Base-by-base conservation (phyloP, 2,888 invertebrate species). In the Ophonus ardosiacus region DNA sequence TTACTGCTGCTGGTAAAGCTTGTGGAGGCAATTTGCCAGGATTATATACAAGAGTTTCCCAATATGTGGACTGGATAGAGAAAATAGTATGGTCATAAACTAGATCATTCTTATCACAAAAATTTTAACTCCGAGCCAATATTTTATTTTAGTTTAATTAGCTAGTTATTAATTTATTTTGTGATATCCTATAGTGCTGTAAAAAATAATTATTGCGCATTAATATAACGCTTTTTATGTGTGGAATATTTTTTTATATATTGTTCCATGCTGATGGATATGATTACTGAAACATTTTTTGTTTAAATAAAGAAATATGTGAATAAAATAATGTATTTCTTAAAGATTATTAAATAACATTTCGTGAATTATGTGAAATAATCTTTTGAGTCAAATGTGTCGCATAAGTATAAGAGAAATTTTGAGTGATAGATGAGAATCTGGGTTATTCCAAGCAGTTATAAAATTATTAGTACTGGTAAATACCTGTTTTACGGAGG, bases 1-100 rank as follows among this genome's bases (percentile, higher is more conserved):
- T 94, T 5, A 94, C 94, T 10, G 94, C 94, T 0, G 93, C 94
- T 87, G 94, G 94, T 0, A 92, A 91, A 85, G 89, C 91, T 1
- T 94, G 94, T 88, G 92, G 90, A 5, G 92, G 91, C 0, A 90
- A 91, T 86, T 90, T 91, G 0, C 93, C 94, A 0, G 93, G 93
- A 0, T 90, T 94, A 0, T 94, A 94, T 88, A 94, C 94, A 0
- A 89, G 93, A 74, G 92, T 94, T 0, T 92, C 93, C 0, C 90
- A 92, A 43, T 94, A 92, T 86, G 57, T 94, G 6, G 90, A 92
- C 82, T 94, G 94, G 94, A 93, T 94, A 5, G 94, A 94, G 88
- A 88, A 90, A 0, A 89, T 91, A 0, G 93, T 94, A 10, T 94
- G 94, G 94, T 38, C 56, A 15, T 71, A 71, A 38, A 65, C n/a